Conservation (phyloP, 1,140 invertebrate genomes). For the Drosophila aff. region DNA sequence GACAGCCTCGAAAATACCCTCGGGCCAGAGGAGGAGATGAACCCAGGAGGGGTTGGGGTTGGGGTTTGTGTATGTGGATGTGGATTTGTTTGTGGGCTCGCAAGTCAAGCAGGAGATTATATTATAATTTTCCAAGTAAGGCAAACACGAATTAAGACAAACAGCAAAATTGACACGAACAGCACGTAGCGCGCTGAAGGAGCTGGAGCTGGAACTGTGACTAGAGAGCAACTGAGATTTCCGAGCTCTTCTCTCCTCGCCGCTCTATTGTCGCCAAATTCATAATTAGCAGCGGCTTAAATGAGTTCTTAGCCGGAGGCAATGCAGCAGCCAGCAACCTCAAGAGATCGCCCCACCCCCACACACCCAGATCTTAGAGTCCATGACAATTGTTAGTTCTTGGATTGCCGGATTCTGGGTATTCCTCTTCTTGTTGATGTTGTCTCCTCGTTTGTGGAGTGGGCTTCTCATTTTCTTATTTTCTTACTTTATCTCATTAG, state of each 20-base stretch:
- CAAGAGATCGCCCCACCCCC: constrained; percentile 11
- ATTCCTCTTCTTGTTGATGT: constrained; percentile 31
- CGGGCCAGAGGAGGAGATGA: constrained; percentile 25
- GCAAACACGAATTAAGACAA: constrained; percentile 71
- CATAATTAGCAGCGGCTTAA: constrained; percentile 72
- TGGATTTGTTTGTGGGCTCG: constrained; percentile 5
- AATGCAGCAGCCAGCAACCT: constrained; percentile 56
- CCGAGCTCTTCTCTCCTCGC: not conserved
- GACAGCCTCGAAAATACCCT: constrained; percentile 29
- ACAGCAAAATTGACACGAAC: constrained; percentile 82
- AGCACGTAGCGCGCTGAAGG: constrained; percentile 78
- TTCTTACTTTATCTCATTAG: constrained; percentile 56
- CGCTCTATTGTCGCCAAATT: constrained; percentile 71
- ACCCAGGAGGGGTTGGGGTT: constrained; percentile 1
- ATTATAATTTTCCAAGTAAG: constrained; percentile 82
- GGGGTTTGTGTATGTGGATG: not conserved
- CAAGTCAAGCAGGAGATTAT: constrained; percentile 59
- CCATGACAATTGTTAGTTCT: constrained; percentile 60
- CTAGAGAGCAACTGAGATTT: constrained; percentile 11
- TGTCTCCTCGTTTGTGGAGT: constrained; percentile 13
- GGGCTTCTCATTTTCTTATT: not conserved
- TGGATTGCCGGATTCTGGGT: constrained; percentile 45
- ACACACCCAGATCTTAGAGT: constrained; percentile 20
- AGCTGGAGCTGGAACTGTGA: constrained; percentile 35
- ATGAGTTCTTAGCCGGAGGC: constrained; percentile 54